phyloP scores from a whole-genome alignment of 2,888 invertebrate genomes.

The Ichneumon xanthorius region DNA sequence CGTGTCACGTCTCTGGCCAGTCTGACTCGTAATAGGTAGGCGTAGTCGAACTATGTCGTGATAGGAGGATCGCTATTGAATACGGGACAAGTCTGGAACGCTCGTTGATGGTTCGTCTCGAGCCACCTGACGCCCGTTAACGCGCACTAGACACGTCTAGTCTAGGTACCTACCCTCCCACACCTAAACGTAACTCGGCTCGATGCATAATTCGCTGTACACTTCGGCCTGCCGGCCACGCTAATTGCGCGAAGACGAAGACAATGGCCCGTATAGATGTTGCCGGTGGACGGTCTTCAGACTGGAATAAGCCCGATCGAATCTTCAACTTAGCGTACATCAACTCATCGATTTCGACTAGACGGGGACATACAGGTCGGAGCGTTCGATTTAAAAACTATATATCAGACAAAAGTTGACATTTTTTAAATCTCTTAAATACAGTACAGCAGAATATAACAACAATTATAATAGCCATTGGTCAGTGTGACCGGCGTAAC shows the following conservation, averaged over 20 bases:
- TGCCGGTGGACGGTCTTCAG: slow-evolving; percentile 20
- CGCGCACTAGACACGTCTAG: slow-evolving; percentile 72
- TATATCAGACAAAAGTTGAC: slow-evolving; percentile 16
- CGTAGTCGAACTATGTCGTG: background rate
- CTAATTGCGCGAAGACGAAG: slow-evolving; percentile 70
- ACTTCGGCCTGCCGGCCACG: slow-evolving; percentile 55
- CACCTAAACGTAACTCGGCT: slow-evolving; percentile 24
- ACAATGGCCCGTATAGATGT: slow-evolving; percentile 65
- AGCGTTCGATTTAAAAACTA: slow-evolving; percentile 12
- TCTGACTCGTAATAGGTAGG: background rate
- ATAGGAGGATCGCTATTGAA: slow-evolving; percentile 26
- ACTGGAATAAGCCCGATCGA: background rate
- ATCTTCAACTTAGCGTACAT: slow-evolving; percentile 6
- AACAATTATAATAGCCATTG: slow-evolving; percentile 27
- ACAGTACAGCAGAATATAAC: slow-evolving; percentile 6
- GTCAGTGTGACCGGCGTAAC: slow-evolving; percentile 70
- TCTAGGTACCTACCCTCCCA: slow-evolving; percentile 69
- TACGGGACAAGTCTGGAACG: slow-evolving; percentile 39
- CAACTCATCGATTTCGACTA: slow-evolving; percentile 36
- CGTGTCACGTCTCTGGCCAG: background rate
- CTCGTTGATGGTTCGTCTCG: slow-evolving; percentile 75
- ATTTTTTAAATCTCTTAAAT: slow-evolving; percentile 11
- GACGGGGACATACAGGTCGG: background rate
- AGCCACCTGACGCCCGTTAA: slow-evolving; percentile 79
- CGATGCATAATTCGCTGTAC: slow-evolving; percentile 33